Evolutionary conservation across 2,888 invertebrate species (phyloP).

Genomic region (Ectobius pallidus): DNA sequence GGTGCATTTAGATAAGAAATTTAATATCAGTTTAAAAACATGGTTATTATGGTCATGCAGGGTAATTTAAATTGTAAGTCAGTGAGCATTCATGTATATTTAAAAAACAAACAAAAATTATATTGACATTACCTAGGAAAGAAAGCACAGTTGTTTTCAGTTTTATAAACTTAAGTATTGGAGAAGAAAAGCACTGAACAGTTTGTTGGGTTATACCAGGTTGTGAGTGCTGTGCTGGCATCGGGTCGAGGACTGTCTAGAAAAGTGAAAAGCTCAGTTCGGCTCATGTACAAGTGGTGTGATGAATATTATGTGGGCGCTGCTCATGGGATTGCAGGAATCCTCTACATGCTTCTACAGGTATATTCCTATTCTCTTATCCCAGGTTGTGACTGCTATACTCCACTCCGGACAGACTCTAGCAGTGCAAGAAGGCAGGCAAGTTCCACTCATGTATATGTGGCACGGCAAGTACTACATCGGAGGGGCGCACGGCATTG

Average conservation of each 20-base stretch:
- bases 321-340: conserved; percentile 88
- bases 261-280: conserved; percentile 61
- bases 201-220: conserved; percentile 56
- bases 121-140: too few relatives aligned
- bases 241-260: conserved; percentile 68
- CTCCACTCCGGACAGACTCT: conserved; percentile 68
- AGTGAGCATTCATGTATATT: too few relatives aligned
- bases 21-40: too few relatives aligned
- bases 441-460: conserved; percentile 76
- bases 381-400: conserved; percentile 67
- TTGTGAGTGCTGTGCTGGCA: conserved; percentile 64
- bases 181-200: too few relatives aligned
- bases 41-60: too few relatives aligned
- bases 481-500: conserved; percentile 89
- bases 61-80: too few relatives aligned
- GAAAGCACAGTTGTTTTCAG: too few relatives aligned
- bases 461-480: conserved; percentile 89
- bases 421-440: conserved; percentile 60
- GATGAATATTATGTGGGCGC: conserved; percentile 85
- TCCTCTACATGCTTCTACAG: conserved; percentile 56
- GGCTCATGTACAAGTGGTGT: conserved; percentile 88
- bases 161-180: too few relatives aligned
- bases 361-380: conserved; percentile 31
- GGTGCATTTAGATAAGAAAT: too few relatives aligned
- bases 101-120: too few relatives aligned